phyloP scores from a whole-genome alignment of 2,797 vertebrate species.

The Psittacula echo region DNA sequence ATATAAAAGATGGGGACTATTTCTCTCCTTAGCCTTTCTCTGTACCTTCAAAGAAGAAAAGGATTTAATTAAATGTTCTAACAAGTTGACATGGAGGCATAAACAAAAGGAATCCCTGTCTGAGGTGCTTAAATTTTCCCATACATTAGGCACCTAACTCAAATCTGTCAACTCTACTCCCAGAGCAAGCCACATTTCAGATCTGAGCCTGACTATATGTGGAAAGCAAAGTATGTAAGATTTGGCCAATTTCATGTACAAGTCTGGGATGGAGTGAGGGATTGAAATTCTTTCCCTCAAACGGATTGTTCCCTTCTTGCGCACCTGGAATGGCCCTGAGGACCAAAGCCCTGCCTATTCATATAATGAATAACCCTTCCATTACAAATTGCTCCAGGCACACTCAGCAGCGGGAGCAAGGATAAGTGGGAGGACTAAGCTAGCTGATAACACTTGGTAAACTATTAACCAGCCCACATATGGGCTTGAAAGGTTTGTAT shows the following conservation, averaged over 20 bases:
- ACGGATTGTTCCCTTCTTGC: background rate
- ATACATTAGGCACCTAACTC: background rate
- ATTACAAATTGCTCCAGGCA: slow-evolving; percentile 20
- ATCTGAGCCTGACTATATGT: rapidly evolving
- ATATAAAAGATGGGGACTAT: background rate
- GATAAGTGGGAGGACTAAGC: slow-evolving; percentile 40
- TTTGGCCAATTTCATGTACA: background rate
- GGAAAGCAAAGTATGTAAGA: background rate
- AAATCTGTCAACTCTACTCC: background rate
- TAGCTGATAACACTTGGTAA: slow-evolving; percentile 45
- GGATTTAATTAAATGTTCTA: background rate
- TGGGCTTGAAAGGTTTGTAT: slow-evolving; percentile 15
- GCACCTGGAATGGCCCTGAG: background rate
- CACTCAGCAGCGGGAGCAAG: background rate
- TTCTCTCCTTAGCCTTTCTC: background rate
- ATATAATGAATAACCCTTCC: slow-evolving; percentile 19
- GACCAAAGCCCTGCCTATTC: background rate
- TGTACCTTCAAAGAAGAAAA: background rate
- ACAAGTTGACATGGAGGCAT: background rate
- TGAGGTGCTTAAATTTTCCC: background rate
- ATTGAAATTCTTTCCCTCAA: background rate
- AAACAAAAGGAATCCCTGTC: background rate
- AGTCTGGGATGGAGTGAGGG: background rate
- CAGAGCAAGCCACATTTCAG: background rate
- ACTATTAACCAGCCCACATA: slow-evolving; percentile 62